These are phyloP conservation scores for Andricus grossulariae DNA, from an alignment of 1,140 invertebrate genomes.

Conservation along the genomic window DNA sequence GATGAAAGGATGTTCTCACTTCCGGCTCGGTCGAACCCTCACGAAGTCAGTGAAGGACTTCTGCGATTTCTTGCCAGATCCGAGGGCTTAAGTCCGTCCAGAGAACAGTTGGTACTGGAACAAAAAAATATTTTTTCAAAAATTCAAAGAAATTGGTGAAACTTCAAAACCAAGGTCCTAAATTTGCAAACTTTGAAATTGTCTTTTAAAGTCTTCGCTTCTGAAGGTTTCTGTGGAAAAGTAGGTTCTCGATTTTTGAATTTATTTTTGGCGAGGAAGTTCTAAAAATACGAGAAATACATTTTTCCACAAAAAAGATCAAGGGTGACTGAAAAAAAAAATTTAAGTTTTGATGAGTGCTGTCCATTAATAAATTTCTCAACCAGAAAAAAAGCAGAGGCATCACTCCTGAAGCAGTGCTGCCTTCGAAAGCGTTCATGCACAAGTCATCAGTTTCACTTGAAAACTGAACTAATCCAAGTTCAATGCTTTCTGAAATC, in stretches of 20 bases:
- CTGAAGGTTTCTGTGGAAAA: too few relatives aligned
- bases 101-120: constrained; percentile 85
- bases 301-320: not conserved
- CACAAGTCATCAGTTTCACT: not conserved
- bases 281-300: too few relatives aligned
- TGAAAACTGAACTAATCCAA: not conserved
- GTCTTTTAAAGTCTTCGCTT: too few relatives aligned
- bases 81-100: constrained; percentile 59
- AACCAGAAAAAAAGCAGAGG: not conserved
- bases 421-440: constrained; percentile 1
- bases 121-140: constrained; percentile 48
- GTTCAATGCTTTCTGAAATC: not conserved
- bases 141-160: too few relatives aligned
- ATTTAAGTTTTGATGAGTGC: not conserved
- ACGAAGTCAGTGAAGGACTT: constrained; percentile 54
- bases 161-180: too few relatives aligned
- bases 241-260: too few relatives aligned
- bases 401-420: not conserved
- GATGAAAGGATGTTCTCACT: not conserved
- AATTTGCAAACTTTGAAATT: too few relatives aligned
- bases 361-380: not conserved
- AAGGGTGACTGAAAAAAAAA: not conserved
- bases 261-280: too few relatives aligned
- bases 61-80: constrained; percentile 50
- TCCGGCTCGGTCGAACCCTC: constrained; percentile 32